Conservation (phyloP, 2,797 vertebrate species). For the Myripristis murdjan region DNA sequence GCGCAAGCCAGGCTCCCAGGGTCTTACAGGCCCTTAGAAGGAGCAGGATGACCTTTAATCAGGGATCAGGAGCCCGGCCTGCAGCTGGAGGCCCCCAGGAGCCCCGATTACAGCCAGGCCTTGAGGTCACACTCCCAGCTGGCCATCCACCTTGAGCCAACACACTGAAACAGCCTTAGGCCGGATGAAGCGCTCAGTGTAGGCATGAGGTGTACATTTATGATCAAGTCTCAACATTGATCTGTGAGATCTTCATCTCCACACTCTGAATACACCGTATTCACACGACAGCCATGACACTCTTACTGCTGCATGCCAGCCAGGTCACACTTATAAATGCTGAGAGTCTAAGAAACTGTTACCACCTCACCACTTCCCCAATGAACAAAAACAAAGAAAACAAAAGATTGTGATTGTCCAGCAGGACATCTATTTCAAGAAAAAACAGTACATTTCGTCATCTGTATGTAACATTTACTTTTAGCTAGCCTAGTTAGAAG, state of each 20-base stretch:
- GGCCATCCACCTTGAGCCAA: conserved; percentile 50
- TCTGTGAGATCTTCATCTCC: conserved; percentile 55
- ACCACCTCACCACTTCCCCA: no score
- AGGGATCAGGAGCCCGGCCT: conserved; percentile 81
- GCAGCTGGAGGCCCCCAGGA: conserved; percentile 79
- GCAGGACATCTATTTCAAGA: no score
- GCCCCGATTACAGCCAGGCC: conserved; percentile 54
- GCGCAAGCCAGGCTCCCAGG: conserved; percentile 71
- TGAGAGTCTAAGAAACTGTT: no score
- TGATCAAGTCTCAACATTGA: conserved; percentile 45
- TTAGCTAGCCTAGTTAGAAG: no score
- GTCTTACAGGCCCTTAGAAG: conserved; percentile 84
- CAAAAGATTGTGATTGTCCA: no score
- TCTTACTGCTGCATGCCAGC: no score
- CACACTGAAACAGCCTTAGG: conserved; percentile 41
- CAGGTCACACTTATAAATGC: no score
- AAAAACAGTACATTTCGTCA: no score
- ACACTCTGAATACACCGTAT: conserved; percentile 8
- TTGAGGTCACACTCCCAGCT: conserved; percentile 72
- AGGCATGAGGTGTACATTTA: conserved; percentile 76
- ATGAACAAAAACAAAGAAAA: no score
- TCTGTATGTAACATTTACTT: no score
- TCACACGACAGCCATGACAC: no score
- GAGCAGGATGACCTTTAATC: conserved; percentile 86
- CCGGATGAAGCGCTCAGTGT: conserved; percentile 74